phyloP scores from a whole-genome alignment of 2,113 vertebrate genomes.

The Toxotes jaculatrix region DNA sequence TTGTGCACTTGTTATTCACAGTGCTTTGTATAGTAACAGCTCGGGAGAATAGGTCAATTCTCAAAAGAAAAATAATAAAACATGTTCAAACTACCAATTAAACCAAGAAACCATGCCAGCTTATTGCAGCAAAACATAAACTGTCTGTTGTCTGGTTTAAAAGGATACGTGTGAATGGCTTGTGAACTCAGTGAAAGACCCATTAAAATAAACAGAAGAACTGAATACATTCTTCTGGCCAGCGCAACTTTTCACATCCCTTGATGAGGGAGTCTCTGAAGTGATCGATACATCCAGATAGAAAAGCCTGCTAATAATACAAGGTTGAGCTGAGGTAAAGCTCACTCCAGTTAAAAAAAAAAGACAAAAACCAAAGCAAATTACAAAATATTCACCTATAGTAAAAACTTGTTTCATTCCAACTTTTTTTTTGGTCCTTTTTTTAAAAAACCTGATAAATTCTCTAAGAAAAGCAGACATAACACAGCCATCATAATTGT shows the following conservation, averaged over 20 bases:
- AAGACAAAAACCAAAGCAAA: conserved; percentile 3
- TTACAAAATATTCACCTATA: neutral
- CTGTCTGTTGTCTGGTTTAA: neutral
- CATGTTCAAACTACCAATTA: conserved; percentile 9
- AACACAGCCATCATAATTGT: neutral
- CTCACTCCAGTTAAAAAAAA: neutral
- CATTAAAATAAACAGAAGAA: conserved; percentile 20
- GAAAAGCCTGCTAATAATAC: conserved; percentile 28
- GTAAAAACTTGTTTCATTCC: neutral
- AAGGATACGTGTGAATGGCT: neutral
- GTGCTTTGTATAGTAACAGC: neutral
- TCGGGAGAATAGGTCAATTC: neutral
- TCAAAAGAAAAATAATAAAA: conserved; percentile 2
- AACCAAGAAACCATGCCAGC: neutral
- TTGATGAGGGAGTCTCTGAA: conserved; percentile 20
- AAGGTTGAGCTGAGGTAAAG: conserved; percentile 9
- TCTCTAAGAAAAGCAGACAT: neutral
- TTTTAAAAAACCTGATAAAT: neutral
- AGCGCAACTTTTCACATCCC: conserved; percentile 5
- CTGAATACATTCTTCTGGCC: neutral
- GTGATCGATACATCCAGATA: conserved; percentile 27
- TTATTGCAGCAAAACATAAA: neutral
- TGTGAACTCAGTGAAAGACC: conserved; percentile 12
- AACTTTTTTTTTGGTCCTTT: neutral
- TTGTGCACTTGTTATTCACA: neutral